These are phyloP conservation scores for Scylla paramamosain DNA, from an alignment of 1,140 invertebrate genomes.

Conservation along the genomic window DNA sequence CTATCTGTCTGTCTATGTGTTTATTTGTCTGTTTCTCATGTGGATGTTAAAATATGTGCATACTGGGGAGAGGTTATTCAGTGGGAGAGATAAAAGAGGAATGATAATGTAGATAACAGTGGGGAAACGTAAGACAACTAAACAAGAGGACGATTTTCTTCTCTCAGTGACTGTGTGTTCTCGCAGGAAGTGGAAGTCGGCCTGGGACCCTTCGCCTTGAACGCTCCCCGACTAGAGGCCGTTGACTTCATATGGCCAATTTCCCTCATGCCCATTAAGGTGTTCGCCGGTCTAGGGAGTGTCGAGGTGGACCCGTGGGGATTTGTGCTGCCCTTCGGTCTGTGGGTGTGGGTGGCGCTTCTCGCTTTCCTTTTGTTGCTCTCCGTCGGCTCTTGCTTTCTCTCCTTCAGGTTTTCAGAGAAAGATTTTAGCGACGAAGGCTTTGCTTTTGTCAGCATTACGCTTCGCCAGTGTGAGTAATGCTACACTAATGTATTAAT, in stretches of 20 bases:
- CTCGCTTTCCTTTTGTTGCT: background rate
- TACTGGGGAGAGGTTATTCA: too few relatives aligned
- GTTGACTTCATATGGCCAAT: conserved; percentile 44
- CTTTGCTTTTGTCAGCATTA: too few relatives aligned
- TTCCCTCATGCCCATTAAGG: background rate
- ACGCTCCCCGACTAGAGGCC: background rate
- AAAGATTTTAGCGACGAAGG: too few relatives aligned
- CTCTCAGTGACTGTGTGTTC: background rate
- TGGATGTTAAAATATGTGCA: too few relatives aligned
- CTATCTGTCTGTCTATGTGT: too few relatives aligned
- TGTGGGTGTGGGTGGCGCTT: conserved; percentile 15
- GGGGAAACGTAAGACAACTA: too few relatives aligned
- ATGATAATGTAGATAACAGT: too few relatives aligned
- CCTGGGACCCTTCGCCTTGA: conserved; percentile 36
- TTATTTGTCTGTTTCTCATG: too few relatives aligned
- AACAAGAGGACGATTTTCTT: background rate
- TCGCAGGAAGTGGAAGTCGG: conserved; percentile 38
- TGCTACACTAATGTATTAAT: too few relatives aligned
- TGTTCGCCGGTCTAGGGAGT: background rate
- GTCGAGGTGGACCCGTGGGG: conserved; percentile 51
- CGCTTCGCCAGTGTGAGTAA: too few relatives aligned
- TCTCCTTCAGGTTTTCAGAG: background rate
- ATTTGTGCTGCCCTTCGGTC: conserved; percentile 29
- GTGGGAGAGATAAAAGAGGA: too few relatives aligned
- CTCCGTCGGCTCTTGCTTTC: background rate